Percentiles rank a stretch among this genome's conserved stretches.
Conservation (phyloP, 2,113 vertebrate genomes). For the Agapornis roseicollis region DNA sequence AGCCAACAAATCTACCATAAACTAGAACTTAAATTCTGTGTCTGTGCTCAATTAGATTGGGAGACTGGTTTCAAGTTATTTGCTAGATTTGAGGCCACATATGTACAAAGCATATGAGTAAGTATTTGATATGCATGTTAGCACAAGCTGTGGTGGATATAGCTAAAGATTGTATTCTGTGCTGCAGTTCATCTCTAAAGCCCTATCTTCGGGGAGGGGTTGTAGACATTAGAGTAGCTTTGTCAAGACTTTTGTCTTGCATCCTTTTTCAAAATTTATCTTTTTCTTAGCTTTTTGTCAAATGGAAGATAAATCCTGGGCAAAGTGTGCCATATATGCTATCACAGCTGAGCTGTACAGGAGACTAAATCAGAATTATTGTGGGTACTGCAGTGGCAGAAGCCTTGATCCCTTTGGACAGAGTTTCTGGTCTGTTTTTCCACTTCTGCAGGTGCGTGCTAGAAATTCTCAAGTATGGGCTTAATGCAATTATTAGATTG, state of each 20-base stretch:
- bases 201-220: fast-evolving
- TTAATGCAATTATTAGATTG: background rate
- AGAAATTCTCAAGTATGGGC: background rate
- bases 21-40: background rate
- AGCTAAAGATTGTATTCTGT: background rate
- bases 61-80: background rate
- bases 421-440: background rate
- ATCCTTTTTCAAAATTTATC: background rate
- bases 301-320: background rate
- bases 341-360: background rate
- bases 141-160: background rate
- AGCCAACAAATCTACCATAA: background rate
- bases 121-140: background rate
- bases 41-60: background rate
- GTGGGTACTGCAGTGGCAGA: background rate
- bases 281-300: background rate
- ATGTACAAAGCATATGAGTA: background rate
- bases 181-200: background rate
- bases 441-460: background rate
- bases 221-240: background rate
- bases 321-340: background rate
- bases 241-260: background rate
- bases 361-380: background rate
- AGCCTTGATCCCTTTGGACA: background rate
- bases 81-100: fast-evolving